Evolutionary conservation across 2,113 vertebrate species (phyloP).

Genomic region (Vicugna pacos): DNA sequence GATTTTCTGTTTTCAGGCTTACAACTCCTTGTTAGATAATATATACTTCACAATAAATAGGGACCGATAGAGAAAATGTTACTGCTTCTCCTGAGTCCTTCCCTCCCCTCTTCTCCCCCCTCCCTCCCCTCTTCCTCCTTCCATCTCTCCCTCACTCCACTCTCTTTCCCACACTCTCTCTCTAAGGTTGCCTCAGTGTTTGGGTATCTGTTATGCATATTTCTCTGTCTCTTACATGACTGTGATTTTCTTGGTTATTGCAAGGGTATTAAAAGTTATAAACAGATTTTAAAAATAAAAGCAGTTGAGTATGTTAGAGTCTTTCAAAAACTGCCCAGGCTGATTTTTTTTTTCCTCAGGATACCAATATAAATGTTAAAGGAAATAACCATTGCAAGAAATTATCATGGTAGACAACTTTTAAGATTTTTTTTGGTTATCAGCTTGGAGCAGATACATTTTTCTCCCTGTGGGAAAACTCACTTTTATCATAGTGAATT

Average conservation of each 20-base stretch:
- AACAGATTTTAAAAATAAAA: conserved; percentile 20
- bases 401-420: conserved; percentile 48
- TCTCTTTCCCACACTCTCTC: too few relatives aligned
- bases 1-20: not conserved
- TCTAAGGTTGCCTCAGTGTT: not conserved
- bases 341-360: conserved; percentile 38
- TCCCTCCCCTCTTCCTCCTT: not conserved
- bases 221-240: not conserved
- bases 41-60: not conserved
- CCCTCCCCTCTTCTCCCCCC: too few relatives aligned
- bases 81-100: not conserved
- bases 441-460: conserved; percentile 62
- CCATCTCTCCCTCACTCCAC: too few relatives aligned
- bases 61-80: not conserved
- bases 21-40: not conserved
- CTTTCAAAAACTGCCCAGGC: conserved; percentile 56
- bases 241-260: conserved; percentile 38
- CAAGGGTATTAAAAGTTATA: conserved; percentile 60
- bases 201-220: not conserved
- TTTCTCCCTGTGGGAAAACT: conserved; percentile 41
- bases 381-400: not conserved
- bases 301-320: not conserved
- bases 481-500: conserved; percentile 73
- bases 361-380: conserved; percentile 23
- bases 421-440: conserved; percentile 56